phyloP scores from a whole-genome alignment of 2,113 vertebrate species.

The Paradisaea rubra region DNA sequence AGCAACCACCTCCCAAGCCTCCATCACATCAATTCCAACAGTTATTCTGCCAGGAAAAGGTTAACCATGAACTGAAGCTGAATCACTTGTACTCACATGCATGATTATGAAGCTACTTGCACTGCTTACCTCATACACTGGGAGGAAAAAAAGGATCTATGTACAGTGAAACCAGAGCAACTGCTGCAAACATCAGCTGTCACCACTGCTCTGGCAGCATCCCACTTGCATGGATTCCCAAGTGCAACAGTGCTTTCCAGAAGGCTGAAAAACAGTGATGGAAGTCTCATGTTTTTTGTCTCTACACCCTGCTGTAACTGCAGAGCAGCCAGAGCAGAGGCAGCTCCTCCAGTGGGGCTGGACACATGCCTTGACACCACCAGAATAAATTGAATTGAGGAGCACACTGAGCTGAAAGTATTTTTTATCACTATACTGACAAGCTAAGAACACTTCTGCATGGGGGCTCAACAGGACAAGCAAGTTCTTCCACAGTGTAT shows the following conservation, averaged over 20 bases:
- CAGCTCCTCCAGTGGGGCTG: background rate
- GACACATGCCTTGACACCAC: background rate
- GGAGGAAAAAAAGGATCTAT: background rate
- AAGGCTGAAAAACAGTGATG: background rate
- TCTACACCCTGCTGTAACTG: background rate
- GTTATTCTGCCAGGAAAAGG: background rate
- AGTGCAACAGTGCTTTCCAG: background rate
- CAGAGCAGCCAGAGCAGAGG: background rate
- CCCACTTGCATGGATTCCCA: background rate
- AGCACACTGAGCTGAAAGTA: background rate
- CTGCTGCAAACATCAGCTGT: background rate
- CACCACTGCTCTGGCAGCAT: background rate
- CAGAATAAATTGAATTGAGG: background rate
- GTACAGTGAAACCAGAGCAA: background rate
- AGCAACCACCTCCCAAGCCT: background rate
- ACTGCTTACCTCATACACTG: background rate
- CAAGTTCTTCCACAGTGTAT: background rate
- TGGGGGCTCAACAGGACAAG: background rate
- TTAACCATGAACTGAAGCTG: background rate
- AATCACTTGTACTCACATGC: background rate
- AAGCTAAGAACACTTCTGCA: background rate
- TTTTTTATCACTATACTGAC: background rate
- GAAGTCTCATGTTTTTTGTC: background rate
- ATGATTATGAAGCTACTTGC: background rate
- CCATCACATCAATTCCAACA: background rate